Base-by-base conservation (phyloP, 2,888 invertebrate species). In the Epinotia demarniana region DNA sequence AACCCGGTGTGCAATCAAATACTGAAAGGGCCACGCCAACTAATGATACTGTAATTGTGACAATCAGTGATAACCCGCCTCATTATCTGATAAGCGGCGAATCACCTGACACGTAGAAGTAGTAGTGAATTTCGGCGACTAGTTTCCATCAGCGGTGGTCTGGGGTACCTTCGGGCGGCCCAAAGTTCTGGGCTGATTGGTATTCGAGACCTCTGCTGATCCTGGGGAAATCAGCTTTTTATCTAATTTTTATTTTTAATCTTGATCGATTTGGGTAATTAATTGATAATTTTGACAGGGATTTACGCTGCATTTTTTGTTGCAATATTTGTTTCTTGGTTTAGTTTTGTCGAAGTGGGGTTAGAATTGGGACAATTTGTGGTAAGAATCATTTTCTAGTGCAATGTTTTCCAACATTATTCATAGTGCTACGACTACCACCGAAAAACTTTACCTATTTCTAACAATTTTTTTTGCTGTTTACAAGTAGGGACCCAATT, bases 181-280 rank as follows among this genome's bases (percentile, higher is more conserved):
- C 83, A 82, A 86, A 82, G 85, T 84, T 85, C 81, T 88, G 81
- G 90, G 91, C 88, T 89, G 89, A 85, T 81, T 88, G 94, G 94
- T 94, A 94, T 94, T 94, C 94, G 94, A 94, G 94, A 94, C 94
- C 93, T 93, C 94, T 94, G 94, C 94, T 94, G 94, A 94, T 94
- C 93, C 92, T 92, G 90, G 86, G 83, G 77, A 62, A 63, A 66
- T 71, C 82, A 75, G 77, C 85, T 92, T 94, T 94, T 94, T 94
- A 94, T 94, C 94, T 94, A 78, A 81, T 83, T 83, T 85, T 87
- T 87, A 86, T 87, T 84, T 80, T n/a, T 87, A 88, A 92, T 93
- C 93, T 87, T 90, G 90, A 93, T 92, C 86, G 91, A 94, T 92
- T 85, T 77, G 71, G 49, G 79, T 87, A 90, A 91, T 93, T 93